Percentiles rank a stretch among this genome's conserved stretches.
Conservation (phyloP, 2,888 invertebrate genomes). For the Drosophila recens region DNA sequence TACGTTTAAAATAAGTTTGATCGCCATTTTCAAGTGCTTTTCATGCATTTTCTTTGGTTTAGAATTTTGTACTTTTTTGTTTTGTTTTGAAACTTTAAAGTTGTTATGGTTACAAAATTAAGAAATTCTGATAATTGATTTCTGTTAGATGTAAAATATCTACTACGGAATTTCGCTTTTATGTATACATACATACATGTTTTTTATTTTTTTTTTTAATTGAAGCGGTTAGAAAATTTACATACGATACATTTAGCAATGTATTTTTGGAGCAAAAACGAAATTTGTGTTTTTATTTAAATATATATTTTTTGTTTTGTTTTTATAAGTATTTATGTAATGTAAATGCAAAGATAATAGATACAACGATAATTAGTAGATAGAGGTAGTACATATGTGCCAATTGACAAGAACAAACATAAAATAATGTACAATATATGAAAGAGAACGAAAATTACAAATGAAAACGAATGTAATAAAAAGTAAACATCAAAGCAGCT, state of each 20-base stretch:
- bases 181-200: constrained; percentile 35
- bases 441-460: constrained; percentile 67
- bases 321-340: constrained; percentile 14
- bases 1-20: constrained; percentile 62
- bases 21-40: constrained; percentile 79
- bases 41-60: constrained; percentile 77
- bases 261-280: constrained; percentile 45
- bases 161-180: constrained; percentile 63
- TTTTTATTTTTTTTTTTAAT: constrained; percentile 58
- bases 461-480: constrained; percentile 54
- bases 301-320: constrained; percentile 9
- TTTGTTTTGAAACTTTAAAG: constrained; percentile 42
- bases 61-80: constrained; percentile 22
- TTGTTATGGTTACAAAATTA: constrained; percentile 50
- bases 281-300: constrained; percentile 36
- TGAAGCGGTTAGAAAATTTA: constrained; percentile 73
- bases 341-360: constrained; percentile 71
- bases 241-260: constrained; percentile 67
- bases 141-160: constrained; percentile 50
- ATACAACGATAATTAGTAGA: constrained; percentile 75
- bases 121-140: constrained; percentile 47
- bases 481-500: constrained; percentile 53
- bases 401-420: constrained; percentile 75
- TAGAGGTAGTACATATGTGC: constrained; percentile 56
- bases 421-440: constrained; percentile 67